Evolutionary conservation across 2,797 vertebrate genomes (phyloP).

Genomic region (Periophthalmus magnuspinnatus): DNA sequence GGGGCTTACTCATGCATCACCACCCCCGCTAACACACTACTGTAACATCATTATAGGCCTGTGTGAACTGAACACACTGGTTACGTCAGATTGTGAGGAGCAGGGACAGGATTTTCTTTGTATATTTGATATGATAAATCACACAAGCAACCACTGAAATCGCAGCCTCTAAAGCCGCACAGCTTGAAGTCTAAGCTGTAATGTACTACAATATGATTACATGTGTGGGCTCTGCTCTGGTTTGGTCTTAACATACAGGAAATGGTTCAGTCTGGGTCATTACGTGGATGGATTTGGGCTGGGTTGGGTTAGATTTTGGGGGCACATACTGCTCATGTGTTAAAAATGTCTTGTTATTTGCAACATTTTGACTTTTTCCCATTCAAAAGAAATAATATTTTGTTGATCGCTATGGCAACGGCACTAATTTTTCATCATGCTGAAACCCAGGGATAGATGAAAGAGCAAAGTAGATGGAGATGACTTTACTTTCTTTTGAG

Average conservation of each 20-base stretch:
- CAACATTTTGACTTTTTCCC: too few species aligned
- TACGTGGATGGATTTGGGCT: too few species aligned
- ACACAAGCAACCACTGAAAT: constrained; percentile 17
- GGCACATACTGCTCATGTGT: too few species aligned
- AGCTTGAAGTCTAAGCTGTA: not conserved
- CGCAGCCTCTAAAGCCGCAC: not conserved
- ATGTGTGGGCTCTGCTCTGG: not conserved
- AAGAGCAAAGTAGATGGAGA: too few species aligned
- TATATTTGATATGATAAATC: constrained; percentile 26
- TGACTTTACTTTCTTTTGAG: too few species aligned
- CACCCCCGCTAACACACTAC: constrained; percentile 12
- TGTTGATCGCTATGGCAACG: too few species aligned
- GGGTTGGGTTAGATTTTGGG: too few species aligned
- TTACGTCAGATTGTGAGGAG: constrained; percentile 27
- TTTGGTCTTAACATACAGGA: not conserved
- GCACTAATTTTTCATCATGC: too few species aligned
- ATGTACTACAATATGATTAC: not conserved
- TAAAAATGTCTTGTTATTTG: too few species aligned
- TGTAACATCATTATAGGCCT: constrained; percentile 30
- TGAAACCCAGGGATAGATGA: too few species aligned
- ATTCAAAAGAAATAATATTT: too few species aligned
- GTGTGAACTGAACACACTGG: constrained; percentile 25
- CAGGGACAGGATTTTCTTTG: constrained; percentile 9
- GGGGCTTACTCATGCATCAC: constrained; percentile 28
- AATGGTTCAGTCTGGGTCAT: too few species aligned